Evolutionary conservation across 2,113 vertebrate species (phyloP).

Genomic region (Nematolebias whitei): DNA sequence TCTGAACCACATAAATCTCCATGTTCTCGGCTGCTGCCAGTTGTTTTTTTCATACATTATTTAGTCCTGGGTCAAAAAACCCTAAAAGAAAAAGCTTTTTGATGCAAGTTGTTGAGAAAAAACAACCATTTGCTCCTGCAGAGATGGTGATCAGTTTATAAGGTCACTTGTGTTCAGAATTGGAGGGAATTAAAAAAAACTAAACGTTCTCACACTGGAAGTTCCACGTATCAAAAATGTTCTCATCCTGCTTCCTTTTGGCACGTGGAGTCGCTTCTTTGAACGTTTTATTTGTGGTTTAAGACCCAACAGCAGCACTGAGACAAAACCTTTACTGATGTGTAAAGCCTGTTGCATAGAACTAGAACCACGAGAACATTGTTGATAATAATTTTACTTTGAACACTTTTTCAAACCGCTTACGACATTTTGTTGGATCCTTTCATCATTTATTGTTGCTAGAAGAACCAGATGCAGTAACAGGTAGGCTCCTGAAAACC

Average conservation of each 20-base stretch:
- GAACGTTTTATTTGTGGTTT: not conserved
- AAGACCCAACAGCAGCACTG: not conserved
- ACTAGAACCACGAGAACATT: conserved; percentile 21
- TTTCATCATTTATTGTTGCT: conserved; percentile 14
- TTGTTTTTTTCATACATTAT: too few species aligned
- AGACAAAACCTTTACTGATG: conserved; percentile 11
- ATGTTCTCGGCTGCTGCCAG: conserved; percentile 48
- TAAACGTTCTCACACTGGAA: not conserved
- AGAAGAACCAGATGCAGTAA: conserved; percentile 1
- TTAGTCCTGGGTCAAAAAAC: conserved; percentile 51
- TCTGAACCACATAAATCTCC: conserved; percentile 68
- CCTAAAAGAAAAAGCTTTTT: conserved; percentile 16
- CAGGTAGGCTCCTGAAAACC: too few species aligned
- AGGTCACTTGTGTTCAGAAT: conserved; percentile 58
- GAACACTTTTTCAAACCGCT: not conserved
- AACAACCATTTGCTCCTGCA: conserved; percentile 2
- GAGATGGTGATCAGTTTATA: conserved; percentile 31
- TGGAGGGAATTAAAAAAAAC: not conserved
- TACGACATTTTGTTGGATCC: not conserved
- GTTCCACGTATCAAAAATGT: not conserved
- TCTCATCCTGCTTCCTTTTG: not conserved
- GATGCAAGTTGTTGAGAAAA: conserved; percentile 12
- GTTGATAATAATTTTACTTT: not conserved
- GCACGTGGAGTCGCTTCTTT: not conserved
- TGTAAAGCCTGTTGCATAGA: conserved; percentile 64